A percentile compares a stretch with the other conserved stretches of the same genome.
Evolutionary conservation across 2,113 vertebrate species (phyloP).

Genomic region (Heterochromis multidens): DNA sequence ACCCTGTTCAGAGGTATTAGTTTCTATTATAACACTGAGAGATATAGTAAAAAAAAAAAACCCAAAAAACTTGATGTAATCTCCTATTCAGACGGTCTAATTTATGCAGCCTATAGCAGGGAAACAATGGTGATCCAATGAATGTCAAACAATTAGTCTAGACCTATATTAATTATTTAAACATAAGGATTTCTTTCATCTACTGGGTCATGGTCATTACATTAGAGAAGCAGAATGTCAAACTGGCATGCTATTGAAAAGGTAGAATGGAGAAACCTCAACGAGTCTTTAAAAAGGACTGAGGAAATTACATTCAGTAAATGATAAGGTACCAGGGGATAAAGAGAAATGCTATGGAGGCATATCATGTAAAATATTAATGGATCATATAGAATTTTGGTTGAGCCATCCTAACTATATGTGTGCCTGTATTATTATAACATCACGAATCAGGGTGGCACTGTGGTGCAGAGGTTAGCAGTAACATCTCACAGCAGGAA

Average conservation of each 20-base stretch:
- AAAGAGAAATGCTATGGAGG: background rate
- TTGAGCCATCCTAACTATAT: background rate
- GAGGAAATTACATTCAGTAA: background rate
- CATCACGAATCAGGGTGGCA: background rate
- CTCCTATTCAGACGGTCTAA: background rate
- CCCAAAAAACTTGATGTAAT: background rate
- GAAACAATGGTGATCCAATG: background rate
- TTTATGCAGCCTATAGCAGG: background rate
- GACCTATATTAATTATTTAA: conserved; percentile 40
- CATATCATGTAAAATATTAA: background rate
- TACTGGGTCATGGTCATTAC: background rate
- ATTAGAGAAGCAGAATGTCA: background rate
- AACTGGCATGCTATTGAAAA: background rate
- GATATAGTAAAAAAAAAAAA: background rate
- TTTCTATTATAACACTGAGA: background rate
- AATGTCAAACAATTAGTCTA: background rate
- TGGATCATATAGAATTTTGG: background rate
- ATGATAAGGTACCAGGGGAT: background rate
- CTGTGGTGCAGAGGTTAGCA: background rate
- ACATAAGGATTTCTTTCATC: conserved; percentile 16
- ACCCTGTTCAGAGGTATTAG: background rate
- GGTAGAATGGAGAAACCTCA: background rate
- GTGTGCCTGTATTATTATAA: background rate
- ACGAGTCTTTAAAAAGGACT: background rate
- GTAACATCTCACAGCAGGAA: background rate